Evolutionary conservation across 2,113 vertebrate genomes (phyloP), one percentile per base, ranked within the genome.

Genomic region (Gymnocephalus cernua): DNA sequence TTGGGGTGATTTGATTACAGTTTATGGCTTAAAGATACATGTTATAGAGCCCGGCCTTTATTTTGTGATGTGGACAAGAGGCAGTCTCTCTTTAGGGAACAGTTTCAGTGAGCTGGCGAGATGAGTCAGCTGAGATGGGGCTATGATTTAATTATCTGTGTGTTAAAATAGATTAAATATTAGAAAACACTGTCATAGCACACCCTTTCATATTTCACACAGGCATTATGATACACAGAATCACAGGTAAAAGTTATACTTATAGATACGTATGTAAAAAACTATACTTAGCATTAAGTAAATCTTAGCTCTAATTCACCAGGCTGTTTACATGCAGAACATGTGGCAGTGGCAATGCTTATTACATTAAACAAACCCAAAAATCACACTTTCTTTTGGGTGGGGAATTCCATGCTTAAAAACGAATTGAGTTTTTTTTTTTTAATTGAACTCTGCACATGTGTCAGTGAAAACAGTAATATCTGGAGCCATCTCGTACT

Each of bases 111-210:
- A 79, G 80, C 74, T 69, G 51, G 80, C 85, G 65, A 66, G 79
- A 86, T 59, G 67, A 86, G 75, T 73, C 62, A 61, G 41, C 66
- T 91, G 51, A 81, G 71, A 91, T 84, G 64, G 67, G 74, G 27
- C 51, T 81, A 83, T 81, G 79, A 92, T 89, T 90, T 85, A 85
- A 88, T 85, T 80, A 79, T 73, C 65, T 44, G 16, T 75, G 72
- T 84, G 90, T 78, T 70, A 78, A 87, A 87, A 87, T 77, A 77
- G 80, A 83, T 69, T 5, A 41, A 32, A 63, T 56, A 44, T 86
- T 61, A 38, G 59, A 54, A 29, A 25, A 69, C 76, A 25, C 44
- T 41, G 48, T 18, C 8, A 32, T 8, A 38, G 10, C 65, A 85
- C 45, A 23, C 59, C 19, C 68, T 63, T 38, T 69, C 41, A 86